Percentiles rank a stretch among this genome's conserved stretches.
Conservation (phyloP, 1,140 invertebrate species). For the Phocides pigmalion region DNA sequence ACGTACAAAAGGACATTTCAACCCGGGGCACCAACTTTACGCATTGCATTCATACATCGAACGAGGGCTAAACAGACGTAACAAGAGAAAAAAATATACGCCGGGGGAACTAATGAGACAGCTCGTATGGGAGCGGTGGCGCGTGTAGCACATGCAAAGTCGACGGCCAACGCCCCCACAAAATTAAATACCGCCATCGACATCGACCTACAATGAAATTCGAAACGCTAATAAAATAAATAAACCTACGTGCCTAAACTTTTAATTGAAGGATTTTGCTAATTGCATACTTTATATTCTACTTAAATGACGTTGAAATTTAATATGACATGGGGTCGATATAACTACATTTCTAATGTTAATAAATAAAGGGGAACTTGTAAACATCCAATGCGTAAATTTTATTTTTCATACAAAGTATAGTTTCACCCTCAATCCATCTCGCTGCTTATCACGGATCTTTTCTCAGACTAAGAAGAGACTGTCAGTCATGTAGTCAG, state of each 20-base stretch:
- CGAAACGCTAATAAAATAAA: conserved; percentile 48
- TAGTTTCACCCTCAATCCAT: too few species aligned
- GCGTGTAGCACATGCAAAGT: conserved; percentile 54
- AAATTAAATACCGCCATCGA: conserved; percentile 58
- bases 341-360: too few species aligned
- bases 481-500: too few species aligned
- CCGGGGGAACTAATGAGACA: conserved; percentile 68
- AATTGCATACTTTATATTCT: conserved; percentile 14
- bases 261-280: conserved; percentile 16
- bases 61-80: conserved; percentile 58
- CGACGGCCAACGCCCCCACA: conserved; percentile 65
- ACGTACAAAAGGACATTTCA: conserved; percentile 20
- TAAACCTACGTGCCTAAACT: conserved; percentile 30
- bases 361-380: too few species aligned
- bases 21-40: conserved; percentile 31
- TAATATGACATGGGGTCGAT: too few species aligned
- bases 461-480: too few species aligned
- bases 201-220: conserved; percentile 55
- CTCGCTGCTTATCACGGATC: too few species aligned
- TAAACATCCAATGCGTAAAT: too few species aligned
- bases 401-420: too few species aligned
- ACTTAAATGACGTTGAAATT: conserved; percentile 8
- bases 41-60: conserved; percentile 48
- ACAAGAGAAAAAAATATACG: conserved; percentile 61
- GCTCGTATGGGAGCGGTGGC: conserved; percentile 57